phyloP scores from a whole-genome alignment of 2,113 vertebrate species.

The Melanerpes formicivorus region DNA sequence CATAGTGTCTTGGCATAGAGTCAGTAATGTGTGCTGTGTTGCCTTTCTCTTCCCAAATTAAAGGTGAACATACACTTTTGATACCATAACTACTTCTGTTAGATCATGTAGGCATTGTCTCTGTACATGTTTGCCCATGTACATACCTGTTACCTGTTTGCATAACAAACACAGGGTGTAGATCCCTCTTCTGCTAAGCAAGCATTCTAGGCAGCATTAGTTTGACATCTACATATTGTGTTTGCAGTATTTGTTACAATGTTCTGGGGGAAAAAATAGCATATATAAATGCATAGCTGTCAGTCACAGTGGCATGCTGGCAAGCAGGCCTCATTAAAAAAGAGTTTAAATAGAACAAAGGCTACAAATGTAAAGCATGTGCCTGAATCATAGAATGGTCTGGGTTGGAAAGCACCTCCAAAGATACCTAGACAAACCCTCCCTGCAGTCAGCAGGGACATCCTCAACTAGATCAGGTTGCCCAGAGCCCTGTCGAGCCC shows the following conservation, averaged over 20 bases:
- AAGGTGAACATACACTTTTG: not conserved
- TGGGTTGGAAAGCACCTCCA: too few species aligned
- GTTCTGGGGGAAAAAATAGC: not conserved
- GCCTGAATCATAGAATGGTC: not conserved
- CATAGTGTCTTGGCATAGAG: not conserved
- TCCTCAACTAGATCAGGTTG: too few species aligned
- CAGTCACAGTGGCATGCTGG: not conserved
- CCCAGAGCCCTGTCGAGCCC: too few species aligned
- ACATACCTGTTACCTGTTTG: accelerated
- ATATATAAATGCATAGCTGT: not conserved
- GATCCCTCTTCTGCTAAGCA: not conserved
- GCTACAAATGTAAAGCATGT: not conserved
- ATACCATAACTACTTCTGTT: not conserved
- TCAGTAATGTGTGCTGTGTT: not conserved
- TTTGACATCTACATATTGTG: not conserved
- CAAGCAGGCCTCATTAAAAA: not conserved
- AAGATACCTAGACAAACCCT: too few species aligned
- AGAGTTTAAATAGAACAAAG: not conserved
- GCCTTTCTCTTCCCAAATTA: not conserved
- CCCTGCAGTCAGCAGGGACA: too few species aligned
- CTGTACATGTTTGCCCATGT: not conserved
- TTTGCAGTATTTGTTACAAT: not conserved
- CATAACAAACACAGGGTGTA: not conserved
- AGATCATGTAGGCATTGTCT: not conserved
- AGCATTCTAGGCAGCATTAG: not conserved